Conservation (phyloP, 2,888 invertebrate genomes). For the Lepidochrysops patricia region DNA sequence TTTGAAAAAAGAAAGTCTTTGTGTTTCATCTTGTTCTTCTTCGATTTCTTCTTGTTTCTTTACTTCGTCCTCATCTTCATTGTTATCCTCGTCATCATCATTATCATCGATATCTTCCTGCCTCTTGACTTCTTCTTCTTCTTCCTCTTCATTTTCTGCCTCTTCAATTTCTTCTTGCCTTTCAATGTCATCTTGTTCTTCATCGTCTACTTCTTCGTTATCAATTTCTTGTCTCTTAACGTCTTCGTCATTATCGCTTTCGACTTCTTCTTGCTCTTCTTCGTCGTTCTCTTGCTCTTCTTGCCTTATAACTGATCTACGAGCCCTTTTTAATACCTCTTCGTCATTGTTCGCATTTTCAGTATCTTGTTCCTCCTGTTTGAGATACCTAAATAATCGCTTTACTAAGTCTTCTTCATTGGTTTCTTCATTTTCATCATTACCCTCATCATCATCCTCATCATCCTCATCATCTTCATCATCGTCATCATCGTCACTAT, state of each 20-base stretch:
- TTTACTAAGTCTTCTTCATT: neutral
- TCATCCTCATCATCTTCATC: neutral
- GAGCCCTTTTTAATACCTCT: neutral
- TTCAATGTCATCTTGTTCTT: slow-evolving; percentile 24
- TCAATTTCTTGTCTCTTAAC: slow-evolving; percentile 15
- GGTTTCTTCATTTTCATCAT: neutral
- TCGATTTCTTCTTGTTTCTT: slow-evolving; percentile 16
- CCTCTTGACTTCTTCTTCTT: slow-evolving; percentile 15
- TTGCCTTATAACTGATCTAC: neutral
- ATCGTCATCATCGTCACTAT: neutral
- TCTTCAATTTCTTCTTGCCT: slow-evolving; percentile 20
- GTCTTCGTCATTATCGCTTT: slow-evolving; percentile 25
- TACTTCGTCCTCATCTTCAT: slow-evolving; percentile 10
- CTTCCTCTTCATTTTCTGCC: slow-evolving; percentile 22
- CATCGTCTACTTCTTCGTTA: slow-evolving; percentile 20
- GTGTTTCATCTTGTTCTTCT: slow-evolving; percentile 19
- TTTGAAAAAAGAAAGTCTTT: slow-evolving; percentile 33
- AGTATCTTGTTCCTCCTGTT: slow-evolving; percentile 14
- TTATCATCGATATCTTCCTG: slow-evolving; percentile 16
- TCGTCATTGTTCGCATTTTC: slow-evolving; percentile 14
- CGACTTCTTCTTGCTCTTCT: slow-evolving; percentile 19
- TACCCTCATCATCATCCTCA: neutral
- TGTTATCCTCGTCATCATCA: slow-evolving; percentile 12
- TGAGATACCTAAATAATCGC: neutral
- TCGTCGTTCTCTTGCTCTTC: slow-evolving; percentile 19